Evolutionary conservation across 23 tunicate species (phyloP).

Genomic region (Phallusia fumigata): DNA sequence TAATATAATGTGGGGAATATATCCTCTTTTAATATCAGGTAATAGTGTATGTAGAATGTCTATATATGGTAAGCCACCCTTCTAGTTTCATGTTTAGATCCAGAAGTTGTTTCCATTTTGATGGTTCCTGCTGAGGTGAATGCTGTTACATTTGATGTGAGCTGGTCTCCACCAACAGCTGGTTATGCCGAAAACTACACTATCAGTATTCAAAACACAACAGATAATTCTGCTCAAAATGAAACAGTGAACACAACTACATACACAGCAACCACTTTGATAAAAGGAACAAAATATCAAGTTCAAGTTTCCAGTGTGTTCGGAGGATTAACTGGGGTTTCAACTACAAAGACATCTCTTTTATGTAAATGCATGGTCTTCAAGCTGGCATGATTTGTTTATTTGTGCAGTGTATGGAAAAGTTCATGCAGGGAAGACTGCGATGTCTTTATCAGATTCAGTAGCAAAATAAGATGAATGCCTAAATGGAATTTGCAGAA

Average conservation of each 20-base stretch:
- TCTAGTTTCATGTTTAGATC: constrained; percentile 14
- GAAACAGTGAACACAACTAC: background rate
- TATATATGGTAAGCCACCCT: no score
- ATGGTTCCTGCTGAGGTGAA: background rate
- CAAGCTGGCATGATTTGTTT: no score
- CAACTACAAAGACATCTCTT: background rate
- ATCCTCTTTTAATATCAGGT: no score
- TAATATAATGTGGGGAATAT: no score
- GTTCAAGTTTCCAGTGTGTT: constrained; percentile 5
- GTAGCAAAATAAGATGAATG: no score
- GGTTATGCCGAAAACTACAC: background rate
- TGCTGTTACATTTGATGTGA: background rate
- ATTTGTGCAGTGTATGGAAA: no score
- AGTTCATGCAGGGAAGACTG: no score
- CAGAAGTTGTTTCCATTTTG: background rate
- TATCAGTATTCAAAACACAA: background rate
- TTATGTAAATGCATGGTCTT: background rate
- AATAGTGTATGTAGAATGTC: no score
- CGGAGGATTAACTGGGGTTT: constrained; percentile 1
- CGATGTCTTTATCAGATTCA: no score
- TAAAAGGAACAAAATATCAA: constrained; percentile 17
- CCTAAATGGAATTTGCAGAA: no score
- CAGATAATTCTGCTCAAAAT: background rate
- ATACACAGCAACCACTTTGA: background rate
- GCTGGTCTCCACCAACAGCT: background rate